Base-by-base conservation (phyloP, 2,113 vertebrate genomes). In the Oryzias curvinotus region DNA sequence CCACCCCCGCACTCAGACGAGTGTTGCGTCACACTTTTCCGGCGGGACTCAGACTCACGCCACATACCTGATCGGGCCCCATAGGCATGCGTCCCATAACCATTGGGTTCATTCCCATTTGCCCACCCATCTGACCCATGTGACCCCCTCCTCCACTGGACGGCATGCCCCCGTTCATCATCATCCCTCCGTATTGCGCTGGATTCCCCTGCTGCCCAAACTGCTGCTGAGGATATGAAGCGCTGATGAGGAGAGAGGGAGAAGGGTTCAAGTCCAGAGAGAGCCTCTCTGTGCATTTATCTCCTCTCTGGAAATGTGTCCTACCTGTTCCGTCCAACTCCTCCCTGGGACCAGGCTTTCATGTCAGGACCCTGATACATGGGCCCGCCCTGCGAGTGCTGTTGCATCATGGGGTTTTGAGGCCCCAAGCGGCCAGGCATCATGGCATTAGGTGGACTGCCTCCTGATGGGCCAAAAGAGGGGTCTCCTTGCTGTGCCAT, bases 271-370 rank as follows among this genome's bases (percentile, higher is more conserved):
- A 68, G 51, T 7, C 16, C 3, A 1, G 7, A 36, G 21, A 49
- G 3, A 55, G 2, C 49, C 7, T 13, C 47, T 8, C 14, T 30
- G 5, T 52, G 15, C n/a, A 46, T 64, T 42, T 28, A 4, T 41
- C 50, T 55, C 36, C 41, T 52, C n/a, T 7, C 0, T 5, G 5
- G 5, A 46, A 8, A 12, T 7, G 17, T 45, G 28, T 56, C 3
- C 2, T 68, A 85, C 97, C 93, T 96, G 85, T 84, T 97, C 79
- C 96, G 94, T 50, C 91, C 80, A 89, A 98, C 89, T 68, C 84
- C 92, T 81, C 93, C 97, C 47, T 96, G 95, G 0, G 95, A 91
- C 97, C 96, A 98, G 74, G 93, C 94, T 85, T 99, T 99, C 91
- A 97, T 96, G 50, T 99, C 97, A 0, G 95, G 85, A 3, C 95